A percentile compares a stretch with the other conserved stretches of the same genome.
Conservation (phyloP, 2,113 vertebrate genomes). For the Pelvicachromis taeniatus region DNA sequence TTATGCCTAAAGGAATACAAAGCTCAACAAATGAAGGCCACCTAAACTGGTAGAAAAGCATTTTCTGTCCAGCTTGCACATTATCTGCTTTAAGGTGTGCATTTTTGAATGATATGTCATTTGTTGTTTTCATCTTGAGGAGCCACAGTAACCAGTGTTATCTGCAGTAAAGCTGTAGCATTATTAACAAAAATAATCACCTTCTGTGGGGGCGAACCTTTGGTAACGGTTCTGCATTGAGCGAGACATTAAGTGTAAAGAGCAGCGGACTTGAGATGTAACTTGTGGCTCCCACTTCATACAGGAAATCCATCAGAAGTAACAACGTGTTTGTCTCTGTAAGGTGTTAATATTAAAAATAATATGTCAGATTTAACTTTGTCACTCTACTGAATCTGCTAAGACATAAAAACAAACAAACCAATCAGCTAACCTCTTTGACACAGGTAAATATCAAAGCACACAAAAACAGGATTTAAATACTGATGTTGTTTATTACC, state of each 20-base stretch:
- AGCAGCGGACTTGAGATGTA: neutral
- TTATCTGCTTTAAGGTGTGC: neutral
- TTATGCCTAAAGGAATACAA: neutral
- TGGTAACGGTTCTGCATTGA: neutral
- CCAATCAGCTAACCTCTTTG: neutral
- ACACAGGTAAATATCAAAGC: neutral
- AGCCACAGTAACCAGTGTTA: neutral
- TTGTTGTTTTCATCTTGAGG: neutral
- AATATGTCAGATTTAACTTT: neutral
- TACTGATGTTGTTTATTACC: slow-evolving; percentile 4
- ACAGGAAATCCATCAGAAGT: neutral
- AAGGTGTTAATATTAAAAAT: neutral
- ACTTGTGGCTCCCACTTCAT: neutral
- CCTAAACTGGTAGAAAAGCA: neutral
- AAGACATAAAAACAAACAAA: neutral
- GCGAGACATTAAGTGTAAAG: neutral
- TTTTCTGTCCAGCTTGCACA: neutral
- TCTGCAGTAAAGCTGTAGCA: neutral
- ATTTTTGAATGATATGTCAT: neutral
- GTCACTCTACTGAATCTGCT: neutral
- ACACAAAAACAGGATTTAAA: accelerated
- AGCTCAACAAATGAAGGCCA: neutral
- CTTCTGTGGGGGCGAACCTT: neutral
- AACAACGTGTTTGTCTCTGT: neutral
- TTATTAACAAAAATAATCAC: neutral